These are phyloP conservation scores for Cerastoderma edule DNA, from an alignment of 2,888 invertebrate species.

Conservation along the genomic window DNA sequence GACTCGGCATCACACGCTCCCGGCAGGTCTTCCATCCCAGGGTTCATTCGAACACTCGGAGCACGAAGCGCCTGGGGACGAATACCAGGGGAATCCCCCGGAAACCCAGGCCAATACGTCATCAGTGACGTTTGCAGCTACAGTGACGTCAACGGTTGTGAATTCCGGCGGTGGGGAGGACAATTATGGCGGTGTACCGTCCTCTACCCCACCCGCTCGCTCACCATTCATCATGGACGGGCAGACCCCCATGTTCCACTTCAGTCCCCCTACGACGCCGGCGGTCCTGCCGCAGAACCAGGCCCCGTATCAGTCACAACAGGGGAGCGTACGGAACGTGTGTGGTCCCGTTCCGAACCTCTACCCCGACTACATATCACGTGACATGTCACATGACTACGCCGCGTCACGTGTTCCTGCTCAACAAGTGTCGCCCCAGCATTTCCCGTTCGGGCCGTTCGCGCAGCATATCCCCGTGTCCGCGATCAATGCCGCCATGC, in stretches of 20 bases:
- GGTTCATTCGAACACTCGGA: conserved; percentile 49
- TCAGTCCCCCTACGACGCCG: conserved; percentile 57
- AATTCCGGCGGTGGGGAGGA: conserved; percentile 70
- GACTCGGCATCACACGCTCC: conserved; percentile 75
- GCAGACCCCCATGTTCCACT: conserved; percentile 55
- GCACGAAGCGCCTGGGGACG: conserved; percentile 23
- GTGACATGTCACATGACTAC: conserved; percentile 55
- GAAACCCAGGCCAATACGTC: conserved; percentile 23
- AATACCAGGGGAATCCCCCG: conserved; percentile 24
- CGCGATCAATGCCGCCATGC: conserved; percentile 23
- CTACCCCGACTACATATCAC: conserved; percentile 57
- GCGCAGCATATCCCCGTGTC: conserved; percentile 53
- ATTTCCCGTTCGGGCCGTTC: conserved; percentile 56
- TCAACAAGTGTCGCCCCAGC: conserved; percentile 57
- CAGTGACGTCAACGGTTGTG: conserved; percentile 46
- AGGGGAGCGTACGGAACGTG: conserved; percentile 50
- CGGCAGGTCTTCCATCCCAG: conserved; percentile 71
- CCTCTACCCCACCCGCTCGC: conserved; percentile 68
- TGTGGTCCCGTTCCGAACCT: conserved; percentile 45
- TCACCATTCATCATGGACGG: conserved; percentile 40
- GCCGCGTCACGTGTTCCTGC: conserved; percentile 59
- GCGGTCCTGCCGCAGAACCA: conserved; percentile 46
- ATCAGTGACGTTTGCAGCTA: conserved; percentile 29
- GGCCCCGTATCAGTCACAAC: conserved; percentile 47
- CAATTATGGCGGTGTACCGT: conserved; percentile 56